phyloP scores from a whole-genome alignment of 2,888 invertebrate species.

The Caenorhabditis afra region DNA sequence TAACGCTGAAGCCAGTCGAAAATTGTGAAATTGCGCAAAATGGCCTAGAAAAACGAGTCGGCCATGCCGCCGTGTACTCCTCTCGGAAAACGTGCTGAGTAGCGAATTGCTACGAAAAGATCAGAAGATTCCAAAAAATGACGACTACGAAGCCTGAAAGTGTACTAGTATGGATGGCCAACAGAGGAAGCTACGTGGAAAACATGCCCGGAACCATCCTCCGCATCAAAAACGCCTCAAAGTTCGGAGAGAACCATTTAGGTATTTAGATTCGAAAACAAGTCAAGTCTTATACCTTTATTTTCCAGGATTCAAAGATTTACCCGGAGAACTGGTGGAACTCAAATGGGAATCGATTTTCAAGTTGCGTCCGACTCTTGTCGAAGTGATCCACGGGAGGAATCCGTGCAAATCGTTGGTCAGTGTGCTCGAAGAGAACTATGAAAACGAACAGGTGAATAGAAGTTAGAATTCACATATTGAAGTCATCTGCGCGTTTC shows the following conservation, averaged over 20 bases:
- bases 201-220: constrained; percentile 54
- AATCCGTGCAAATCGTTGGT: constrained; percentile 61
- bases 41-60: neutral
- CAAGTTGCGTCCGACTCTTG: constrained; percentile 58
- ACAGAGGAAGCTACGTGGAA: constrained; percentile 51
- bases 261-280: constrained; percentile 38
- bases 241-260: constrained; percentile 62
- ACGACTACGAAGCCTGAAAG: constrained; percentile 23
- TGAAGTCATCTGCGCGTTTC: constrained; percentile 2
- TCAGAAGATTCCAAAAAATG: constrained; percentile 18
- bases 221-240: constrained; percentile 61
- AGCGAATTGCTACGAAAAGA: neutral
- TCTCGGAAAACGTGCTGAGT: constrained; percentile 8
- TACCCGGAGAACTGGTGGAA: constrained; percentile 54
- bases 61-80: constrained; percentile 12
- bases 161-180: constrained; percentile 53
- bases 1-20: constrained; percentile 1
- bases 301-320: constrained; percentile 61
- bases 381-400: constrained; percentile 60
- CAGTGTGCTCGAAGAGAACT: constrained; percentile 40
- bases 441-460: constrained; percentile 30
- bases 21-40: constrained; percentile 1
- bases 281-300: neutral
- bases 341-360: constrained; percentile 48
- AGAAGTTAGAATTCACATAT: no score